phyloP scores from a whole-genome alignment of 2,888 invertebrate species.

The Lasioglossum leucozonium region DNA sequence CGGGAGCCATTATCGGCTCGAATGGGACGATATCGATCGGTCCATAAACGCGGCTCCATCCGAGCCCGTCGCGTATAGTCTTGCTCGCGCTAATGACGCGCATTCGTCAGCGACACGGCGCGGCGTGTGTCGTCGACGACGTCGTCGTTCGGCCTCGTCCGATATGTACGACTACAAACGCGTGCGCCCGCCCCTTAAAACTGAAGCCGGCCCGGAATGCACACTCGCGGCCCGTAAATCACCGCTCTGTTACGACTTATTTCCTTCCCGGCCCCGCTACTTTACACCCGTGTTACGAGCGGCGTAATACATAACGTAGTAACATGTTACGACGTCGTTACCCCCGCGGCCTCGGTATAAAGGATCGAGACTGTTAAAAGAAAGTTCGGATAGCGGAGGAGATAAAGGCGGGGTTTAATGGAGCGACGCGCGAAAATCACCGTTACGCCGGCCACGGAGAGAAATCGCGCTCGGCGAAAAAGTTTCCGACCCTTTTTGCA shows the following conservation, averaged over 20 bases:
- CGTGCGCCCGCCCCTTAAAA: constrained; percentile 47
- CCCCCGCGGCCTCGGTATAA: constrained; percentile 31
- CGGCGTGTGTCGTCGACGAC: not conserved
- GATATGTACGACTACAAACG: constrained; percentile 48
- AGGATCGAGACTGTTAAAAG: constrained; percentile 48
- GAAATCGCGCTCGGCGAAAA: not conserved
- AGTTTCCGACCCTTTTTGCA: not conserved
- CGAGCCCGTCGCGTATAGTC: not conserved
- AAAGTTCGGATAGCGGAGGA: constrained; percentile 28
- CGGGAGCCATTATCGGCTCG: not conserved
- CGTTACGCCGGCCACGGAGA: not conserved
- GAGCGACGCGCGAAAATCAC: constrained; percentile 43
- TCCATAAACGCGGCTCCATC: not conserved
- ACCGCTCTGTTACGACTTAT: constrained; percentile 58
- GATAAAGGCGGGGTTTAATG: constrained; percentile 45
- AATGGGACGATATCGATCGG: constrained; percentile 18
- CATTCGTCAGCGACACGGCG: constrained; percentile 46
- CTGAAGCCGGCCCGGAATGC: constrained; percentile 47
- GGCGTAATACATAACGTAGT: constrained; percentile 63
- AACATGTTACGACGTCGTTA: constrained; percentile 62
- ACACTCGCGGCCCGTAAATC: constrained; percentile 65
- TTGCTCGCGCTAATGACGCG: constrained; percentile 38
- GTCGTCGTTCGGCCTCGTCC: constrained; percentile 42
- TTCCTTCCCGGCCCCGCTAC: constrained; percentile 43
- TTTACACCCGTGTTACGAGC: constrained; percentile 53